Base-by-base conservation (phyloP, 2,888 invertebrate genomes). In the Omphaloscelis lunosa region DNA sequence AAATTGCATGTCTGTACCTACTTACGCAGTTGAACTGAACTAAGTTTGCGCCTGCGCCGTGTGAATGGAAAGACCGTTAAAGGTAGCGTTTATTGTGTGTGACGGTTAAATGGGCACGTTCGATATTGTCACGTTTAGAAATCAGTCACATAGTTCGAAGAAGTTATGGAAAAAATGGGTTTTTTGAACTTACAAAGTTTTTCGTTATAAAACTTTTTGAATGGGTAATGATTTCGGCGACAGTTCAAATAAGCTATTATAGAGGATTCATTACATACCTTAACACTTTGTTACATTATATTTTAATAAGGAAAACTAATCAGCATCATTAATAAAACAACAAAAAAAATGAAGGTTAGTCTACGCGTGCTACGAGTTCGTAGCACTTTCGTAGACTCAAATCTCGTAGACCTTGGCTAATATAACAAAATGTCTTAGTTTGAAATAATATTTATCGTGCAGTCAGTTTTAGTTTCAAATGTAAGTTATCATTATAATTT, bases 331-430 rank as follows among this genome's bases (percentile, higher is more conserved):
- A 8, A 8, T n/a, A 48, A 12, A 48, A 34, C 12, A 27, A 41
- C 12, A 27, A 67, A 72, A 75, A 63, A 62, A 59, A 11, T 1
- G 9, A 1, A 39, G 8, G 3, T 1, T 15, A 23, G 69, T 65
- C 72, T 82, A 78, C 80, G 62, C 45, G 27, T 77, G 86, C 86
- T 86, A 86, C 87, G 81, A 45, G 7, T 11, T 59, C 86, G 86
- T 86, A 86, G 86, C 87, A 78, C 56, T 78, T 71, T 74, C 87
- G 86, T 86, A 86, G 86, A 77, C 67, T 66, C n/a, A 70, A 67
- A 75, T 72, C 27, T 75, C 77, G 77, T 80, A 86, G 75, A 67
- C 65, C n/a, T 61, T 62, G 3, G 23, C 48, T 61, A 27, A 65
- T 61, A 81, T 65, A 69, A 78, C 51, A 39, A 67, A 12, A 12